phyloP scores from a whole-genome alignment of 30 jellyfish, hydroid and myxozoan genomes.

The Sanderia malayensis region DNA sequence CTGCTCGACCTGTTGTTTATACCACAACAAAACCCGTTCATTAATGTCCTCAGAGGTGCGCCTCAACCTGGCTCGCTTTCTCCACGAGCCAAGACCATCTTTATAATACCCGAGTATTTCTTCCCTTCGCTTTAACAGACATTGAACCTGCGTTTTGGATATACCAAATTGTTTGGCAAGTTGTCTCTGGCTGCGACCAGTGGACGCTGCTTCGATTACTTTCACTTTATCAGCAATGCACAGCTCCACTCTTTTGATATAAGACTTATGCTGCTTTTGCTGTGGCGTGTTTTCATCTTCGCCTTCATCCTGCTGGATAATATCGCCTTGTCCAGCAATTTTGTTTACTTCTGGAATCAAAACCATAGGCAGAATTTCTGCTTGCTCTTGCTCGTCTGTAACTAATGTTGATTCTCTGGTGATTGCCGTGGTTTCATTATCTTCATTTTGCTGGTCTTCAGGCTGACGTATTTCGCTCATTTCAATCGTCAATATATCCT shows the following conservation, averaged over 20 bases:
- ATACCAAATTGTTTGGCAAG: slow-evolving; percentile 64
- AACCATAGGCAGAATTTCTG: not conserved
- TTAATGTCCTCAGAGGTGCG: slow-evolving; percentile 45
- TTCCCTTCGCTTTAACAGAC: slow-evolving; percentile 51
- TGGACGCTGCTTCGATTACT: slow-evolving; percentile 50
- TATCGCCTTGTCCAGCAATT: slow-evolving; percentile 13
- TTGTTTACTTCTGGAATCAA: not conserved
- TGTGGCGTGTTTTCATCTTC: too few relatives aligned
- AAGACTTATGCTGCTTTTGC: too few relatives aligned
- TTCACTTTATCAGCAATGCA: slow-evolving; percentile 58
- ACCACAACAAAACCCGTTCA: slow-evolving; percentile 42
- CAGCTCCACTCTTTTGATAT: slow-evolving; percentile 44
- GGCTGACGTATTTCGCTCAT: slow-evolving; percentile 6
- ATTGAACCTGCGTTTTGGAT: slow-evolving; percentile 63
- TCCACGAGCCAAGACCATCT: slow-evolving; percentile 45
- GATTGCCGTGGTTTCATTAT: not conserved
- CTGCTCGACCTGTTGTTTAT: not conserved
- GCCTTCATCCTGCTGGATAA: too few relatives aligned
- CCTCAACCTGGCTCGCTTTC: slow-evolving; percentile 41
- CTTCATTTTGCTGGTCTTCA: not conserved
- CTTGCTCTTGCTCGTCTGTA: not conserved
- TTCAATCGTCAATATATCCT: not conserved
- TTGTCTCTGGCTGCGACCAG: slow-evolving; percentile 61
- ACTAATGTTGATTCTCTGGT: not conserved
- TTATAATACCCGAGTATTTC: slow-evolving; percentile 49